A percentile compares a stretch with the other conserved stretches of the same genome.
Conservation (phyloP, 1,140 invertebrate genomes). For the Drosophila nannoptera region DNA sequence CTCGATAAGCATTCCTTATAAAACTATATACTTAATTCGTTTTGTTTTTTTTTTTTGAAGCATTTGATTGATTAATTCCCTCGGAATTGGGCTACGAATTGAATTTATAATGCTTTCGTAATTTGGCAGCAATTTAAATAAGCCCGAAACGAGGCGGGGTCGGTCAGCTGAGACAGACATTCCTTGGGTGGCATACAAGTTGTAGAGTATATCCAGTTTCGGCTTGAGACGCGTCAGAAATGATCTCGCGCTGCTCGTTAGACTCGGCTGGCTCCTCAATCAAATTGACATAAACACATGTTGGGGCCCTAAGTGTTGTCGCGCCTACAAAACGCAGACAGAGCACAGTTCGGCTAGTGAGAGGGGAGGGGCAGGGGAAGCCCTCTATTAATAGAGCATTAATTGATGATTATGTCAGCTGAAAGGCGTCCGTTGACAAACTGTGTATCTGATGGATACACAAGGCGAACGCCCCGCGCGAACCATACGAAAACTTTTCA, state of each 20-base stretch:
- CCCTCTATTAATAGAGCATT: conserved; percentile 73
- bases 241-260: conserved; percentile 26
- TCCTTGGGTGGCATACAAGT: too few species aligned
- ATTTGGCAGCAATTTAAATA: conserved; percentile 63
- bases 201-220: conserved; percentile 14
- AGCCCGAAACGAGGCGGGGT: conserved; percentile 3
- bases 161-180: too few species aligned
- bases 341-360: too few species aligned
- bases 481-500: conserved; percentile 48
- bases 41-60: neutral
- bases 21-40: conserved; percentile 11
- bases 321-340: conserved; percentile 31
- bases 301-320: conserved; percentile 66
- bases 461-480: conserved; percentile 17
- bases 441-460: conserved; percentile 70
- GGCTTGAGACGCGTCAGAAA: neutral
- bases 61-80: conserved; percentile 72
- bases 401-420: conserved; percentile 77
- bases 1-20: conserved; percentile 47
- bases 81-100: conserved; percentile 63
- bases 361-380: conserved; percentile 18
- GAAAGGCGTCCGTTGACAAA: conserved; percentile 77
- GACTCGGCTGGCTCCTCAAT: conserved; percentile 52
- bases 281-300: conserved; percentile 74
- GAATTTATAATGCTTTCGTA: conserved; percentile 67